Conservation (phyloP, 2,113 vertebrate genomes). For the Corvus hawaiiensis region DNA sequence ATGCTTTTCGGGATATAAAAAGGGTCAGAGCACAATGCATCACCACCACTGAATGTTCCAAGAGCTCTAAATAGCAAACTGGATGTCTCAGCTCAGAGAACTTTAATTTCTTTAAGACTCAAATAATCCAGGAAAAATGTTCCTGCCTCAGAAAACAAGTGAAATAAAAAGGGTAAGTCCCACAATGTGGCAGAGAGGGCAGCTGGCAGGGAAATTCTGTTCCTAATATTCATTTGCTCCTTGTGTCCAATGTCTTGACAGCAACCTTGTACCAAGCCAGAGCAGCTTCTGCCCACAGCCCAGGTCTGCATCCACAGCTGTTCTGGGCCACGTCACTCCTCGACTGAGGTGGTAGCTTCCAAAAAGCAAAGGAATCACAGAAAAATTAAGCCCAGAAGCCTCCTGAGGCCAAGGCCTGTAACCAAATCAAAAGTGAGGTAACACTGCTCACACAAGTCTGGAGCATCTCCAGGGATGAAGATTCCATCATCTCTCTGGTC, state of each 20-base stretch:
- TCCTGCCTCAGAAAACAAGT: not conserved
- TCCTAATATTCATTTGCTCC: not conserved
- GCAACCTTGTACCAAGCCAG: not conserved
- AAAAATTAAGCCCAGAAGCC: not conserved
- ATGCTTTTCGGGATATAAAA: not conserved
- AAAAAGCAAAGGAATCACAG: not conserved
- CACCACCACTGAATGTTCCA: not conserved
- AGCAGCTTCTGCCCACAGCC: not conserved
- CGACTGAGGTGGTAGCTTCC: not conserved
- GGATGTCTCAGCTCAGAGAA: not conserved
- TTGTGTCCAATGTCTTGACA: not conserved
- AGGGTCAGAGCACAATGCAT: not conserved
- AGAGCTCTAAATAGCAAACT: not conserved
- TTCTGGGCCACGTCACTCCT: fast-evolving
- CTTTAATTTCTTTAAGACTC: not conserved
- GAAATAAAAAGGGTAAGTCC: not conserved
- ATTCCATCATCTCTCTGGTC: not conserved
- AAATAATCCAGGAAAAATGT: not conserved
- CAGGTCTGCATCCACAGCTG: not conserved
- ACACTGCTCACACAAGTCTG: fast-evolving
- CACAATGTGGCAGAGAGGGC: not conserved
- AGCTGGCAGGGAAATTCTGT: not conserved
- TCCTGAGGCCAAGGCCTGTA: not conserved
- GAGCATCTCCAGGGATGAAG: not conserved
- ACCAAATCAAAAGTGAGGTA: not conserved